A percentile compares a stretch with the other conserved stretches of the same genome.
These are phyloP conservation scores for Mobula birostris DNA, from an alignment of 2,113 vertebrate genomes.

Conservation along the genomic window DNA sequence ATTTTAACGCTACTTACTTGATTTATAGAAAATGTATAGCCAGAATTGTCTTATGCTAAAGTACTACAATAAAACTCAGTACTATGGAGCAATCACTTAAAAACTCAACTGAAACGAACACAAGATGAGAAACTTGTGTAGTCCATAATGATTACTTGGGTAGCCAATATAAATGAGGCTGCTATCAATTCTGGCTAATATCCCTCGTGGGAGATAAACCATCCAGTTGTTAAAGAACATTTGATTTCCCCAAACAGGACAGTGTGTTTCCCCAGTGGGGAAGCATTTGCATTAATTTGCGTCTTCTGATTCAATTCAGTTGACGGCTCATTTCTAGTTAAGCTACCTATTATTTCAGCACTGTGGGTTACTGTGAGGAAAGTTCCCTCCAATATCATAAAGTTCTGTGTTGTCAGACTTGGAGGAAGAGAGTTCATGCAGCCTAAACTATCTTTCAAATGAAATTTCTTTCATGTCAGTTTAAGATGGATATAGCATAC, in stretches of 20 bases:
- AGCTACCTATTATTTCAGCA: background rate
- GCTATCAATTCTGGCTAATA: background rate
- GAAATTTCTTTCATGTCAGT: background rate
- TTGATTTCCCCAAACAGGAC: slow-evolving; percentile 5
- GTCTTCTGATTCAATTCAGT: background rate
- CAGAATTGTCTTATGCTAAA: too few relatives aligned
- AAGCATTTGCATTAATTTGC: background rate
- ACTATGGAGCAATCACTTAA: background rate
- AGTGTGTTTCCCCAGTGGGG: background rate
- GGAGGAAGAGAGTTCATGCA: background rate
- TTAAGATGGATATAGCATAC: background rate
- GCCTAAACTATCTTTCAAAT: background rate
- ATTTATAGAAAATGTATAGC: too few relatives aligned
- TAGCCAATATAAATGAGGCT: background rate
- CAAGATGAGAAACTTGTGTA: background rate
- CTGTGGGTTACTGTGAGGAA: background rate
- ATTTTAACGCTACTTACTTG: too few relatives aligned
- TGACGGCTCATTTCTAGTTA: background rate
- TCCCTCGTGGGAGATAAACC: background rate
- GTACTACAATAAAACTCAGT: background rate
- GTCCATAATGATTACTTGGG: background rate
- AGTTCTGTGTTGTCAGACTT: background rate
- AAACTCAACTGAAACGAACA: background rate
- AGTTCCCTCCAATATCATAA: background rate
- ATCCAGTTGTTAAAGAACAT: background rate